phyloP scores from a whole-genome alignment of 2,797 vertebrate species.

The Semotilus atromaculatus region DNA sequence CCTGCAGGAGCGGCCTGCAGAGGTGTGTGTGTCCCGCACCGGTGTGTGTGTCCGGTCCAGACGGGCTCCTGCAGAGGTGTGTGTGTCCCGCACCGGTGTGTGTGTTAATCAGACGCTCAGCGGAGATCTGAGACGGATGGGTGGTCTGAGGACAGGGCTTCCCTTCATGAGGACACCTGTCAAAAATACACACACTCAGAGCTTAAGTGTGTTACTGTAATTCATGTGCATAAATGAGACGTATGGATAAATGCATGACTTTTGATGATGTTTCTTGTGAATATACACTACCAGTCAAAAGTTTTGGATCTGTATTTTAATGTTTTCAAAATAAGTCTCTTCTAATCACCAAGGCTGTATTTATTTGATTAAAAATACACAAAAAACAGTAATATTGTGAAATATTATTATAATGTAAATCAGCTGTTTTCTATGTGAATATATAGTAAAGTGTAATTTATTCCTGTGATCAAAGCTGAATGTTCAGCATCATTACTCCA shows the following conservation, averaged over 20 bases:
- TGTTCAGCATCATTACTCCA: too few relatives aligned
- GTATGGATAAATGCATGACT: background rate
- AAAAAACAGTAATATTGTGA: too few relatives aligned
- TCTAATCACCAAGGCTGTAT: too few relatives aligned
- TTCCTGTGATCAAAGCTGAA: too few relatives aligned
- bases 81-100: slow-evolving; percentile 7
- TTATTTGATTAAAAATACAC: too few relatives aligned
- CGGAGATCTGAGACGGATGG: slow-evolving; percentile 16
- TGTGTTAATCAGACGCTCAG: slow-evolving; percentile 15
- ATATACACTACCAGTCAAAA: too few relatives aligned
- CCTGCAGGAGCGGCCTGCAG: slow-evolving; percentile 5
- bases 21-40: slow-evolving; percentile 19
- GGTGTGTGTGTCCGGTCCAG: slow-evolving; percentile 29
- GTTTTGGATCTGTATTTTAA: too few relatives aligned
- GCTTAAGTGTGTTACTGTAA: background rate
- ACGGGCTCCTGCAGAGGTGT: slow-evolving; percentile 47
- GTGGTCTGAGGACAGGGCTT: slow-evolving; percentile 30
- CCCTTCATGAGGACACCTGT: slow-evolving; percentile 69
- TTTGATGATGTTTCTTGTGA: too few relatives aligned
- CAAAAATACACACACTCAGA: slow-evolving; percentile 2
- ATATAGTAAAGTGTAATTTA: too few relatives aligned
- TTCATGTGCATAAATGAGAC: background rate
- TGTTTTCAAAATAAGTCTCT: too few relatives aligned
- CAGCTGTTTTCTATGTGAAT: too few relatives aligned
- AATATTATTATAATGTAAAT: too few relatives aligned